Evolutionary conservation across 2,888 invertebrate species (phyloP).

Genomic region (Shargacucullia verbasci): DNA sequence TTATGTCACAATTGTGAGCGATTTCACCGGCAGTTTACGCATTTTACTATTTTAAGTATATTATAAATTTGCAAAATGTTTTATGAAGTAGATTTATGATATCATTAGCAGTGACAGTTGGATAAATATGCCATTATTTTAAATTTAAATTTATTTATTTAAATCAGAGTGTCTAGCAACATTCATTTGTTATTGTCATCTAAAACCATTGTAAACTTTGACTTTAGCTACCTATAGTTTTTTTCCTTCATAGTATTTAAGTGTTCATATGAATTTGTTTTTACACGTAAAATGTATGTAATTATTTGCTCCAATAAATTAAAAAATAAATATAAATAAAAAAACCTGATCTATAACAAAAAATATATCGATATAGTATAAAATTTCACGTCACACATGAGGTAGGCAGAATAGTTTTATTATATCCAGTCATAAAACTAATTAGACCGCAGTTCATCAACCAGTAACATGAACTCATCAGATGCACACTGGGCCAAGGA

Average conservation of each 20-base stretch:
- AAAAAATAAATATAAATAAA: too few species aligned
- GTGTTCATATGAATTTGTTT: too few species aligned
- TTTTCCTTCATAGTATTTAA: too few species aligned
- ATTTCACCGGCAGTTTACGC: constrained; percentile 39
- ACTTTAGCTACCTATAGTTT: too few species aligned
- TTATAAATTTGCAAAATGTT: constrained; percentile 17
- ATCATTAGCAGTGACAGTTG: constrained; percentile 12
- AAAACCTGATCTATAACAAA: too few species aligned
- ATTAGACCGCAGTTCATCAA: constrained; percentile 2
- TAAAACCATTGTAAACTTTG: too few species aligned
- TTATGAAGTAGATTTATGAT: constrained; percentile 5
- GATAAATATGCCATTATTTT: neutral
- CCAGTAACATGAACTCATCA: constrained; percentile 41
- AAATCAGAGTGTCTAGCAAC: neutral
- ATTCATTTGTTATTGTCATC: neutral
- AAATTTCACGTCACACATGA: too few species aligned
- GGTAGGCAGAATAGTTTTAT: too few species aligned
- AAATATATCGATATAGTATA: too few species aligned
- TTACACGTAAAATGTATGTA: too few species aligned
- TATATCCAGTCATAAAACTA: neutral
- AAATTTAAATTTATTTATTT: too few species aligned
- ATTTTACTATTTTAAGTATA: constrained; percentile 30
- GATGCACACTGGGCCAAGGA: constrained; percentile 50
- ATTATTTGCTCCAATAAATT: too few species aligned
- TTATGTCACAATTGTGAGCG: constrained; percentile 48